Evolutionary conservation across 2,797 vertebrate genomes (phyloP).

Genomic region (Sciurus vulgaris): DNA sequence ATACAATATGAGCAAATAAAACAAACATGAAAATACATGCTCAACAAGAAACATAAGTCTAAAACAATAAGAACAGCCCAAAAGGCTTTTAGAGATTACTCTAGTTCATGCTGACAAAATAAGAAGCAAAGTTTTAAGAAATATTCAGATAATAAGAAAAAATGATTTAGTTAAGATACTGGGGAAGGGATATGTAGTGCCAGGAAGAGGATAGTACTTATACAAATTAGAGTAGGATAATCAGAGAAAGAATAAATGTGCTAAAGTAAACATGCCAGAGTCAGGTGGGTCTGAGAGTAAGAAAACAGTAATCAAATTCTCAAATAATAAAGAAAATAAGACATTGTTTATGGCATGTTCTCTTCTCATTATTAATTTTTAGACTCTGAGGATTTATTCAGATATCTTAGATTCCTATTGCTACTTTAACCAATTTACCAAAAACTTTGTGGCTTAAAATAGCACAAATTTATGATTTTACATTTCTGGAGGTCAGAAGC

Average conservation of each 20-base stretch:
- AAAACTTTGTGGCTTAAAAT: neutral
- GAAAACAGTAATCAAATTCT: neutral
- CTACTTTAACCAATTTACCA: neutral
- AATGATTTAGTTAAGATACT: neutral
- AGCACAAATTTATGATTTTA: conserved; percentile 9
- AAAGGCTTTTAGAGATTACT: neutral
- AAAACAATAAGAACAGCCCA: neutral
- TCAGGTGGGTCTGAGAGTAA: neutral
- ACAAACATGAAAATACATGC: neutral
- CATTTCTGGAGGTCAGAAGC: neutral
- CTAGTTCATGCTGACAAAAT: conserved; percentile 11
- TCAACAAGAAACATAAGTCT: neutral
- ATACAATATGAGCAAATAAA: conserved; percentile 39
- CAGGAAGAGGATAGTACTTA: neutral
- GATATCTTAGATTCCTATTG: neutral
- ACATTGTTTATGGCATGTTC: neutral
- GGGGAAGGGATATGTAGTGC: neutral
- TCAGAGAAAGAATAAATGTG: conserved; percentile 3
- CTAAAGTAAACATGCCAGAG: neutral
- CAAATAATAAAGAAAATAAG: conserved; percentile 25
- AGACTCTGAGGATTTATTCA: neutral
- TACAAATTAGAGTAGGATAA: conserved; percentile 29
- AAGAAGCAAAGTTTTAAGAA: neutral
- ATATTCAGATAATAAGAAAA: conserved; percentile 12
- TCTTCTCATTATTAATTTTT: conserved; percentile 26